A percentile compares a stretch with the other conserved stretches of the same genome.
Conservation (phyloP, 2,113 vertebrate species). For the Mormoops blainvillei region DNA sequence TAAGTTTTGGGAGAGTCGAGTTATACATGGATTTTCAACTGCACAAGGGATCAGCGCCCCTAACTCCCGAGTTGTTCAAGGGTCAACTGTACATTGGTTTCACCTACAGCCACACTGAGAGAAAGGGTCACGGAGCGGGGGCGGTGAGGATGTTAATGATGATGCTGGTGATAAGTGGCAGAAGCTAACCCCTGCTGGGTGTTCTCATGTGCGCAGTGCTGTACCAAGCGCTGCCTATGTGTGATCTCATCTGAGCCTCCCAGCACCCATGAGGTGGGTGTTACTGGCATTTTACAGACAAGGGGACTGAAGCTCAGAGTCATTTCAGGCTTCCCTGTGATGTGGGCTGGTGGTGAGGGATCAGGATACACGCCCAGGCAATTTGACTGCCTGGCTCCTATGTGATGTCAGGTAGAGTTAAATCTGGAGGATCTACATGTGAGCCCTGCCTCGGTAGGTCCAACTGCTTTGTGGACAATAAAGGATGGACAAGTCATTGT, state of each 20-base stretch:
- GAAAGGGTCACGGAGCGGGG: too few species aligned
- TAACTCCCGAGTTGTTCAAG: too few species aligned
- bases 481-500: not conserved
- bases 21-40: not conserved
- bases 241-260: not conserved
- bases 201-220: not conserved
- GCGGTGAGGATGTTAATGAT: fast-evolving
- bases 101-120: not conserved
- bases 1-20: not conserved
- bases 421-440: not conserved
- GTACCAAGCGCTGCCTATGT: not conserved
- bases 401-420: fast-evolving
- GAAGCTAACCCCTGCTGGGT: not conserved
- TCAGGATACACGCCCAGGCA: fast-evolving
- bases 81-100: not conserved
- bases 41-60: not conserved
- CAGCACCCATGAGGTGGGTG: too few species aligned
- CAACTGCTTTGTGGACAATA: not conserved
- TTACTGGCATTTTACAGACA: not conserved
- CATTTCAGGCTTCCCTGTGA: not conserved
- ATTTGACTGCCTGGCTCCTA: not conserved
- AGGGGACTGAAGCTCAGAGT: not conserved
- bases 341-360: not conserved
- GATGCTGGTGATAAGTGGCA: fast-evolving
- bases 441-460: not conserved